A percentile compares a stretch with the other conserved stretches of the same genome.
These are phyloP conservation scores for Gouania willdenowi DNA, from an alignment of 2,797 vertebrate species.

Conservation along the genomic window DNA sequence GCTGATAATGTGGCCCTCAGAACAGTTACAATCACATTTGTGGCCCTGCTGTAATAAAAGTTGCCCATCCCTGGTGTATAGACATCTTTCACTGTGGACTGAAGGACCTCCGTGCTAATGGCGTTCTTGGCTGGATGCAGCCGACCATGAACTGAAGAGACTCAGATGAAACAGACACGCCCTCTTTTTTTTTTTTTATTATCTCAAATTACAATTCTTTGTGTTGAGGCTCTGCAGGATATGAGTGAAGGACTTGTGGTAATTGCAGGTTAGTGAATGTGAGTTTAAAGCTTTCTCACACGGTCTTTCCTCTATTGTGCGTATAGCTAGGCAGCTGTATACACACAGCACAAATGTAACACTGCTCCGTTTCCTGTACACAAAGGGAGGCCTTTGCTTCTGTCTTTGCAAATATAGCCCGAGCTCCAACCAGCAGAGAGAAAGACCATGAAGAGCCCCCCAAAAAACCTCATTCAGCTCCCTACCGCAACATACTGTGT, in stretches of 20 bases:
- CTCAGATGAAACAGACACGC: conserved; percentile 36
- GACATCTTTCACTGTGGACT: no score
- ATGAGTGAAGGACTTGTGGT: neutral
- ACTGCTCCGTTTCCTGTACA: conserved; percentile 62
- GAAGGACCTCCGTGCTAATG: no score
- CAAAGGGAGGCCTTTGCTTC: conserved; percentile 47
- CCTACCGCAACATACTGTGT: neutral
- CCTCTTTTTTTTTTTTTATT: no score
- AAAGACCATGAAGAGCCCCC: conserved; percentile 26
- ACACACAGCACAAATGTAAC: conserved; percentile 72
- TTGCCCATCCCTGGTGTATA: no score
- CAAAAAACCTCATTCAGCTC: conserved; percentile 18
- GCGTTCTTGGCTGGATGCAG: conserved; percentile 4
- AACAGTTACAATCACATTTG: no score
- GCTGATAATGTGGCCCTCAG: no score
- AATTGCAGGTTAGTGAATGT: no score
- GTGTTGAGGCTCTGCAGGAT: conserved; percentile 1
- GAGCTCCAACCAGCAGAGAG: conserved; percentile 54
- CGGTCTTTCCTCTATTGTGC: conserved; percentile 40
- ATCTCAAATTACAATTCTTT: conserved; percentile 47
- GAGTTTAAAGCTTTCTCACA: conserved; percentile 1
- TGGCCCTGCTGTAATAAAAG: no score
- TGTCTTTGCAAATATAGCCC: conserved; percentile 50
- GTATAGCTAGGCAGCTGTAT: conserved; percentile 65
- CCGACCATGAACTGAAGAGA: no score